A percentile compares a stretch with the other conserved stretches of the same genome.
Evolutionary conservation across 2,888 invertebrate genomes (phyloP).

Genomic region (Lasioglossum lativentre): DNA sequence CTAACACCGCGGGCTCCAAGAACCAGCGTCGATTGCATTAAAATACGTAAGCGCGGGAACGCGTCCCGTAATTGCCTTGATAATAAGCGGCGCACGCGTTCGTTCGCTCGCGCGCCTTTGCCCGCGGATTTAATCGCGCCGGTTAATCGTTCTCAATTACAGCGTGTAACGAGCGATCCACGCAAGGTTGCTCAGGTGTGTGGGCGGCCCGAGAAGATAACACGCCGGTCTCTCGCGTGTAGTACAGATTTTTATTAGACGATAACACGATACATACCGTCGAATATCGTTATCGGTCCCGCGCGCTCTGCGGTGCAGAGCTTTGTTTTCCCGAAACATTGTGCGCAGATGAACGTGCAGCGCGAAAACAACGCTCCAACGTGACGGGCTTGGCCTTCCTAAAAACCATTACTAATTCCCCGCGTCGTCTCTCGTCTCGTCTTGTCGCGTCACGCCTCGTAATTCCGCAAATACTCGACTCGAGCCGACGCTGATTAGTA

Average conservation of each 20-base stretch:
- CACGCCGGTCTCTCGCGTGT: conserved; percentile 25
- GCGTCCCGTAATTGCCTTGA: neutral
- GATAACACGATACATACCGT: conserved; percentile 50
- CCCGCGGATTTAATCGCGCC: neutral
- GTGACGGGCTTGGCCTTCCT: neutral
- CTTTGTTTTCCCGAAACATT: conserved; percentile 20
- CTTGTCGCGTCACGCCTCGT: conserved; percentile 14
- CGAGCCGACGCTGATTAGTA: conserved; percentile 32
- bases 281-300: conserved; percentile 40
- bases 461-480: conserved; percentile 13
- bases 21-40: neutral
- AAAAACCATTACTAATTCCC: conserved; percentile 6
- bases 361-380: neutral
- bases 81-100: neutral
- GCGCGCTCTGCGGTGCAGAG: neutral
- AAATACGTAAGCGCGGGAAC: neutral
- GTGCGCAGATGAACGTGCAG: conserved; percentile 16
- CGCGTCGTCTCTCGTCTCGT: conserved; percentile 2
- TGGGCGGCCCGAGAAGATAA: conserved; percentile 29
- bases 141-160: conserved; percentile 40
- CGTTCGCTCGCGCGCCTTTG: neutral
- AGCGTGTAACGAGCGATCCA: conserved; percentile 8
- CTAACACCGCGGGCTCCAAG: conserved; percentile 10
- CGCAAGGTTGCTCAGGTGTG: neutral
- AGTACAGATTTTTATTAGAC: conserved; percentile 57